Conservation (phyloP, 2,113 vertebrate species). For the Nymphicus hollandicus region DNA sequence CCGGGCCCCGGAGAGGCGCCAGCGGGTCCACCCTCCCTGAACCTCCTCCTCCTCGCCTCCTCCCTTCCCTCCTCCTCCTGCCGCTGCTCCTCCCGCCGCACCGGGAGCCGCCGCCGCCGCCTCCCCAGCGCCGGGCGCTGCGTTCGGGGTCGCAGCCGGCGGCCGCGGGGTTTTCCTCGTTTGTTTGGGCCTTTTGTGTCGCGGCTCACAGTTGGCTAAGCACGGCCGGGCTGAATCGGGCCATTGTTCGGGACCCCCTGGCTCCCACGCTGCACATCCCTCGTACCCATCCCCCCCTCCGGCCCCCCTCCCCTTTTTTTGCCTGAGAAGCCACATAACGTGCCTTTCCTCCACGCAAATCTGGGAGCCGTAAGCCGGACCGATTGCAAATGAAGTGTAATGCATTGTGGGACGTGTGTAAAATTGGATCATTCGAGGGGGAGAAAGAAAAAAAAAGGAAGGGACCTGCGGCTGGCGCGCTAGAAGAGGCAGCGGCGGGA, state of each 20-base stretch:
- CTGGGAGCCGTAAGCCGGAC: slow-evolving; percentile 89
- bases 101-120: slow-evolving; percentile 61
- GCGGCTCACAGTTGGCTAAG: slow-evolving; percentile 73
- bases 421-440: slow-evolving; percentile 75
- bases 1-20: background rate
- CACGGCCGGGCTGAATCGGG: slow-evolving; percentile 83
- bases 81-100: slow-evolving; percentile 67
- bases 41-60: slow-evolving; percentile 62
- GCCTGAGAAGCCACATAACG: slow-evolving; percentile 81
- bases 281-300: slow-evolving; percentile 63
- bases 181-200: slow-evolving; percentile 83
- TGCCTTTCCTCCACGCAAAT: slow-evolving; percentile 88
- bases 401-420: slow-evolving; percentile 87
- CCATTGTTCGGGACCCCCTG: slow-evolving; percentile 84
- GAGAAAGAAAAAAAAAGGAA: slow-evolving; percentile 50
- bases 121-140: slow-evolving; percentile 47
- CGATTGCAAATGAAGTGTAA: slow-evolving; percentile 93
- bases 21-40: background rate
- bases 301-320: slow-evolving; percentile 61
- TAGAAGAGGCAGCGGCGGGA: slow-evolving; percentile 71
- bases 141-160: slow-evolving; percentile 48
- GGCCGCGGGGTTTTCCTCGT: slow-evolving; percentile 49
- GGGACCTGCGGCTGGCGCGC: slow-evolving; percentile 69
- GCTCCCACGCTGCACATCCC: slow-evolving; percentile 80
- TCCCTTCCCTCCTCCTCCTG: slow-evolving; percentile 62